Evolutionary conservation across 2,113 vertebrate genomes (phyloP).

Genomic region (Pygoscelis antarcticus): DNA sequence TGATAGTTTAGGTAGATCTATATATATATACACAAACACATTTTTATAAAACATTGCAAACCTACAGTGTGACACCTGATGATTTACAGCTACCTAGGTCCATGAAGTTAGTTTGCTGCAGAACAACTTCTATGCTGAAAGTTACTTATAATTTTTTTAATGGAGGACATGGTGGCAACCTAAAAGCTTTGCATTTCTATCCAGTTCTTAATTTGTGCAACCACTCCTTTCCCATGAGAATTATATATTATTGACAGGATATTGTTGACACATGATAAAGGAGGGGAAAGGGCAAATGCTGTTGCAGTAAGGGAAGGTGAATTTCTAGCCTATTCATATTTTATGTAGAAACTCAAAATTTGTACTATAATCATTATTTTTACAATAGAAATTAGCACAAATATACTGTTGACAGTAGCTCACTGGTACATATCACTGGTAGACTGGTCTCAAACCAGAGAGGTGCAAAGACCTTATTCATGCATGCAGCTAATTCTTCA

Average conservation of each 20-base stretch:
- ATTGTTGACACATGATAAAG: not conserved
- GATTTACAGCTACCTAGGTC: not conserved
- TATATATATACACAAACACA: not conserved
- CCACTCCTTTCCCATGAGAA: not conserved
- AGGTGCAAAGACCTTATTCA: not conserved
- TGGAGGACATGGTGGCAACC: not conserved
- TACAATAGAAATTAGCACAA: not conserved
- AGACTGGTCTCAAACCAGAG: not conserved
- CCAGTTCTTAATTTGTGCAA: not conserved
- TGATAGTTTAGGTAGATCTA: not conserved
- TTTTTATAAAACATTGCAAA: not conserved
- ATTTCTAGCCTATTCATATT: not conserved
- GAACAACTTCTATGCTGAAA: not conserved
- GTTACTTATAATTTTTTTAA: not conserved
- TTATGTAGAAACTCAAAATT: not conserved
- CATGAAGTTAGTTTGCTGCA: not conserved
- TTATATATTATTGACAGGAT: not conserved
- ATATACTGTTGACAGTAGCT: not conserved
- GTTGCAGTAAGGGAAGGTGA: not conserved
- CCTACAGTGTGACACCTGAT: not conserved
- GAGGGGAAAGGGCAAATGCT: not conserved
- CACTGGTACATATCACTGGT: not conserved
- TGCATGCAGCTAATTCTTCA: not conserved
- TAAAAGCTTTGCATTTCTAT: not conserved
- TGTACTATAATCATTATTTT: not conserved